These are phyloP conservation scores for Pteruthius melanotis DNA, from an alignment of 2,113 vertebrate species.

Conservation along the genomic window DNA sequence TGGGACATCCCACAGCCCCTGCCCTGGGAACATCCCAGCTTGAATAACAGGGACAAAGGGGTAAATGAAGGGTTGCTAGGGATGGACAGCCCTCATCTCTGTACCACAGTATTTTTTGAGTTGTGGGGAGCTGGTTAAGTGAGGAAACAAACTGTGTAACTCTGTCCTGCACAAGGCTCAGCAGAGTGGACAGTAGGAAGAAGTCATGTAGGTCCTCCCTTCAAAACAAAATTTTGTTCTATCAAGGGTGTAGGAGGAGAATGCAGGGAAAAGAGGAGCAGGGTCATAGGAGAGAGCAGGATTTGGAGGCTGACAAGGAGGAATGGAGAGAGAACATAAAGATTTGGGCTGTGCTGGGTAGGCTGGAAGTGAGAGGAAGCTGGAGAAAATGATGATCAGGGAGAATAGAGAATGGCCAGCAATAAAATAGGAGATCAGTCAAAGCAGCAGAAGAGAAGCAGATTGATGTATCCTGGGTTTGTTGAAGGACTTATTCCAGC, in stretches of 20 bases:
- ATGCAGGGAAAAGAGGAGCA: not conserved
- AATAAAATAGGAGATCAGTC: not conserved
- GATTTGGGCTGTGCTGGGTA: not conserved
- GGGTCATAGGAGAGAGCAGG: not conserved
- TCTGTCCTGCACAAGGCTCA: not conserved
- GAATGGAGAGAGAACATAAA: accelerated
- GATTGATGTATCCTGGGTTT: not conserved
- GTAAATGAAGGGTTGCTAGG: not conserved
- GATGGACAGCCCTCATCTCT: not conserved
- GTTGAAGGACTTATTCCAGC: not conserved
- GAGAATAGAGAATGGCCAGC: not conserved
- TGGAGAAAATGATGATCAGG: not conserved
- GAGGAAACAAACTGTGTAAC: not conserved
- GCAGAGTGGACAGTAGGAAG: not conserved
- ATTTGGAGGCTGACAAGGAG: not conserved
- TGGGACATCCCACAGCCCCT: not conserved
- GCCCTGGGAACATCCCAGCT: not conserved
- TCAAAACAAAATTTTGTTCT: not conserved
- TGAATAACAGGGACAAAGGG: too few relatives aligned
- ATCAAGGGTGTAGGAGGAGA: not conserved
- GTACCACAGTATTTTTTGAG: not conserved
- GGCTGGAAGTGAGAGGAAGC: not conserved
- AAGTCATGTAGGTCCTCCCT: not conserved
- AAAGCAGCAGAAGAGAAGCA: not conserved
- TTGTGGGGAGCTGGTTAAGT: not conserved